Conservation (phyloP, 2,888 invertebrate species). For the Tromatobia lineatoria region DNA sequence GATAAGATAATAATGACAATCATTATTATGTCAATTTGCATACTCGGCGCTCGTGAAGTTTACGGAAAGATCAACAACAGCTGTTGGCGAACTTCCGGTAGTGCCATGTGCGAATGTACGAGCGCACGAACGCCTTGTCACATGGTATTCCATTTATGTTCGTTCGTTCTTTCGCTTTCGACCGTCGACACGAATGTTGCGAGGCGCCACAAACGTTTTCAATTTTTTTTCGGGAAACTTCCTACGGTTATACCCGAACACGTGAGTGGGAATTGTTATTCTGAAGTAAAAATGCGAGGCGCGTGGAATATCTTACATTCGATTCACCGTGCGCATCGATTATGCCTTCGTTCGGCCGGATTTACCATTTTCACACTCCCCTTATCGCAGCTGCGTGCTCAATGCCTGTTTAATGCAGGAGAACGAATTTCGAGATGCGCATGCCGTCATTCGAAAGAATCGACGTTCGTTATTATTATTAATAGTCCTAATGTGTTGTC, state of each 20-base stretch:
- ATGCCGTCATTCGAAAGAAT: neutral
- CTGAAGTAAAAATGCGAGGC: neutral
- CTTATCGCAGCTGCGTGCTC: slow-evolving; percentile 15
- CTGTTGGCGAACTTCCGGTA: slow-evolving; percentile 32
- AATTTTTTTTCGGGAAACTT: slow-evolving; percentile 15
- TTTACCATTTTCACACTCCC: slow-evolving; percentile 32
- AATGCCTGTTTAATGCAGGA: slow-evolving; percentile 29
- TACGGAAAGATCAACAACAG: slow-evolving; percentile 30
- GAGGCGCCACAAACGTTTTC: neutral
- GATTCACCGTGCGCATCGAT: neutral
- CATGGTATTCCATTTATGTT: neutral
- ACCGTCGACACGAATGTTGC: neutral
- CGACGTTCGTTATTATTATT: slow-evolving; percentile 25
- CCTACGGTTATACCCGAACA: slow-evolving; percentile 11
- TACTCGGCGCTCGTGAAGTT: slow-evolving; percentile 21
- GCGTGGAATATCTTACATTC: slow-evolving; percentile 11
- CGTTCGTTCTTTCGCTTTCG: neutral
- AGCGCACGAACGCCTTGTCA: neutral
- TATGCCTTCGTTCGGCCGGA: neutral
- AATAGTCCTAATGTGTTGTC: slow-evolving; percentile 34
- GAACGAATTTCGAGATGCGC: slow-evolving; percentile 7
- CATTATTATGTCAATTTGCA: slow-evolving; percentile 29
- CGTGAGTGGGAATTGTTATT: neutral
- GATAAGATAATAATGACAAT: slow-evolving; percentile 58
- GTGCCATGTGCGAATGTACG: neutral